Base-by-base conservation (phyloP, 2,113 vertebrate species). In the Cololabis saira region DNA sequence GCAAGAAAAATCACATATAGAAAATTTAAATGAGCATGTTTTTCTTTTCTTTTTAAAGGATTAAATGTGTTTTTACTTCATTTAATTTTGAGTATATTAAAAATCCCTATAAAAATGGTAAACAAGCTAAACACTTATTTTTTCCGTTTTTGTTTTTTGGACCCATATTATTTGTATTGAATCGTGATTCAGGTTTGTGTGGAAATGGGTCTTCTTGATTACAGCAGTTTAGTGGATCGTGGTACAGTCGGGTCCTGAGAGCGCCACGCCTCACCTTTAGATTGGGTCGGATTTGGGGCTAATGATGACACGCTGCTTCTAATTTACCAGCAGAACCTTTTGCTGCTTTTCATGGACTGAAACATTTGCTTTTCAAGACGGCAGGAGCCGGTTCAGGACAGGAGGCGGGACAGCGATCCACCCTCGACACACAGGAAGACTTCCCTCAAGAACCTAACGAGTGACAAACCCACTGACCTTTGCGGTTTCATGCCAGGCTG, bases 281-380 rank as follows among this genome's bases (percentile, higher is more conserved):
- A 59, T 21, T 3, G 33, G 50, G 60, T 49, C 12, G 12, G 17
- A 22, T 43, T 41, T 17, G 30, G n/a, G 48, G 48, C n/a, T 7
- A 41, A 60, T 22, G 55, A 73, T 47, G 77, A 75, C 72, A 73
- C 51, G 80, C 88, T 91, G 89, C 88, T 90, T 83, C 75, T 84
- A 42, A 77, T 87, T 82, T 85, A 90, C 91, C 89, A 90, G 91
- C 90, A 92, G 78, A 85, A 92, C 77, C 80, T 86, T 65, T 87
- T 90, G 92, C 91, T 89, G 84, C 88, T 89, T 83, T 56, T 73
- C 14, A 51, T 81, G 77, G 78, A 90, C 83, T 78, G 65, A 81
- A 83, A 89, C 74, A 58, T 59, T 72, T 75, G 82, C 78, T 87
- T 88, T 87, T 85, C 42, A 42, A 61, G 63, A 67, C 37, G 15